Evolutionary conservation across 2,888 invertebrate genomes (phyloP).

Genomic region (Mythimna lalbum): DNA sequence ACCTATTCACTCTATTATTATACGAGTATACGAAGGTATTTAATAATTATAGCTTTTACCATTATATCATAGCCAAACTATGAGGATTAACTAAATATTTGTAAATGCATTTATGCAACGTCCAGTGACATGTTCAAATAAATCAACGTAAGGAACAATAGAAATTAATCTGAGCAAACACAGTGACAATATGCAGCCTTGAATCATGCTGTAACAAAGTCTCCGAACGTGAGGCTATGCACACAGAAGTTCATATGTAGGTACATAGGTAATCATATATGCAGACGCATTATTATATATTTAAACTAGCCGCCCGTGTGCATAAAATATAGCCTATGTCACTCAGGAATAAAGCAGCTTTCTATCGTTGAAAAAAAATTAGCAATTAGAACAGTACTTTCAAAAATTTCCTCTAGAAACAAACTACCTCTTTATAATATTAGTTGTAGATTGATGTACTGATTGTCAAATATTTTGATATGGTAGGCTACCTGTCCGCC

Average conservation of each 20-base stretch:
- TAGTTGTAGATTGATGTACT: not conserved
- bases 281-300: not conserved
- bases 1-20: too few species aligned
- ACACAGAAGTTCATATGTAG: conserved; percentile 10
- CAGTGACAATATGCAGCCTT: conserved; percentile 40
- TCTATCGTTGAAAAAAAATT: too few species aligned
- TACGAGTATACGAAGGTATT: too few species aligned
- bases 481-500: too few species aligned
- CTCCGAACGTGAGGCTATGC: conserved; percentile 38
- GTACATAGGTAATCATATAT: not conserved
- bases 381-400: too few species aligned
- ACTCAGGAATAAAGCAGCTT: too few species aligned
- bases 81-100: not conserved
- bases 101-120: too few species aligned
- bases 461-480: not conserved
- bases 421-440: too few species aligned
- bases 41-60: too few species aligned
- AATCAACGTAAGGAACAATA: conserved; percentile 16
- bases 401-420: too few species aligned
- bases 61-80: not conserved
- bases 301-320: not conserved
- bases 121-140: conserved; percentile 9
- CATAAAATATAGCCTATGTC: too few species aligned
- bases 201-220: conserved; percentile 14
- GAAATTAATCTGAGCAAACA: conserved; percentile 18